These are phyloP conservation scores for Nematolebias whitei DNA, from an alignment of 2,113 vertebrate genomes.

Conservation along the genomic window DNA sequence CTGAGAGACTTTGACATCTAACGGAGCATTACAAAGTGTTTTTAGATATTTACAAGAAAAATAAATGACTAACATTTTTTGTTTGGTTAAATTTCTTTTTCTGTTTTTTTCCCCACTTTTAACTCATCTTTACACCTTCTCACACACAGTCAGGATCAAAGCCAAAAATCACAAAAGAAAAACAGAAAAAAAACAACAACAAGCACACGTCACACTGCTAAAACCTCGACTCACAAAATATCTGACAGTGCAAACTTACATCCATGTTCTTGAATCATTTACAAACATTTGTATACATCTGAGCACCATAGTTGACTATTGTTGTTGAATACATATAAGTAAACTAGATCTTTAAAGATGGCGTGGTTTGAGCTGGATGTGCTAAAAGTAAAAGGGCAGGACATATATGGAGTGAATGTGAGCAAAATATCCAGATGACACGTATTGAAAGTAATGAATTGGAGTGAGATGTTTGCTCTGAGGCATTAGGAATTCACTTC, in stretches of 20 bases:
- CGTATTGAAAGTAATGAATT: constrained; percentile 16
- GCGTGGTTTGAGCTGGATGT: constrained; percentile 62
- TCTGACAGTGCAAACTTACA: constrained; percentile 78
- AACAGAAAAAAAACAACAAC: constrained; percentile 53
- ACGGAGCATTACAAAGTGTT: constrained; percentile 42
- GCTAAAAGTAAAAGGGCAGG: constrained; percentile 21
- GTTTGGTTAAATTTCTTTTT: constrained; percentile 35
- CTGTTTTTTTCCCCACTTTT: constrained; percentile 14
- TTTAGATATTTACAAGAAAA: constrained; percentile 69
- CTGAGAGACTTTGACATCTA: constrained; percentile 70
- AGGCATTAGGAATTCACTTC: neutral
- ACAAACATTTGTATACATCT: constrained; percentile 82
- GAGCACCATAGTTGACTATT: constrained; percentile 84
- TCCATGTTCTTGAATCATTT: constrained; percentile 78
- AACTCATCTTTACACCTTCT: constrained; percentile 49
- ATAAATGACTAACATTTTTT: constrained; percentile 54
- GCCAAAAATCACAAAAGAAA: constrained; percentile 34
- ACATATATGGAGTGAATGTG: constrained; percentile 16
- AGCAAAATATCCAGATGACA: constrained; percentile 13
- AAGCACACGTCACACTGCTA: constrained; percentile 70
- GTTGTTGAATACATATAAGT: constrained; percentile 76
- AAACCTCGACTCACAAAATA: constrained; percentile 75
- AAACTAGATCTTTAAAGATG: constrained; percentile 60
- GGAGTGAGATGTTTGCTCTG: constrained; percentile 4
- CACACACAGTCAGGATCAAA: constrained; percentile 60